Percentiles rank a stretch among this genome's conserved stretches.
Conservation (phyloP, 2,113 vertebrate genomes). For the Corythornis madagascariensis region DNA sequence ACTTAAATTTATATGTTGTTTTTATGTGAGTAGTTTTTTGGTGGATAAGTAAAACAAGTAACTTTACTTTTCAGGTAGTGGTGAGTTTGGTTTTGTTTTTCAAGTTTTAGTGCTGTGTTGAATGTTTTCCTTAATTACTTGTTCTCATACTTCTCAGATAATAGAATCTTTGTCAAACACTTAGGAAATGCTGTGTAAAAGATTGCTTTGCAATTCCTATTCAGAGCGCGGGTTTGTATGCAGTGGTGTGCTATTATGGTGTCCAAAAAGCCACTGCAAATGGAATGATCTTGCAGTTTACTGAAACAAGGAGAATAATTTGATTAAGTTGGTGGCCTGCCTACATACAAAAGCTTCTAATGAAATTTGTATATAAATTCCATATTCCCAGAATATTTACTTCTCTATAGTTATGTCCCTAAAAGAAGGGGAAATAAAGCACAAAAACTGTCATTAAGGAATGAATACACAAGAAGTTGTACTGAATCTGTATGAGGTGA, state of each 20-base stretch:
- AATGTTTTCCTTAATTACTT: neutral
- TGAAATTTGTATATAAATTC: conserved; percentile 13
- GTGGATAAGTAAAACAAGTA: neutral
- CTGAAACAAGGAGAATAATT: conserved; percentile 18
- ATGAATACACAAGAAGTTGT: conserved; percentile 15
- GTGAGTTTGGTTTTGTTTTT: neutral
- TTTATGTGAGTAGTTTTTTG: neutral
- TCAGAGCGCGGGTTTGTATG: neutral
- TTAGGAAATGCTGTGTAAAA: neutral
- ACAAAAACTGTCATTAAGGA: conserved; percentile 10
- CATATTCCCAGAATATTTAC: neutral
- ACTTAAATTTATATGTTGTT: neutral
- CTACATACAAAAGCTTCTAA: neutral
- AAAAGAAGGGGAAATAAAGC: conserved; percentile 37
- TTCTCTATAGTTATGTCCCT: conserved; percentile 30
- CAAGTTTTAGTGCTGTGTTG: neutral
- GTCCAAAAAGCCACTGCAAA: neutral
- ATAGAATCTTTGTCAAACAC: neutral
- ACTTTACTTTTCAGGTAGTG: neutral
- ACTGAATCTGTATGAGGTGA: neutral
- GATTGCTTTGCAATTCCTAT: conserved; percentile 17
- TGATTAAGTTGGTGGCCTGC: neutral
- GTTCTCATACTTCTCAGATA: neutral
- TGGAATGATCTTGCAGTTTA: neutral
- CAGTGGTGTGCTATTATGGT: neutral